Conservation (phyloP, 2,113 vertebrate species). For the Sporophila hypoxantha region DNA sequence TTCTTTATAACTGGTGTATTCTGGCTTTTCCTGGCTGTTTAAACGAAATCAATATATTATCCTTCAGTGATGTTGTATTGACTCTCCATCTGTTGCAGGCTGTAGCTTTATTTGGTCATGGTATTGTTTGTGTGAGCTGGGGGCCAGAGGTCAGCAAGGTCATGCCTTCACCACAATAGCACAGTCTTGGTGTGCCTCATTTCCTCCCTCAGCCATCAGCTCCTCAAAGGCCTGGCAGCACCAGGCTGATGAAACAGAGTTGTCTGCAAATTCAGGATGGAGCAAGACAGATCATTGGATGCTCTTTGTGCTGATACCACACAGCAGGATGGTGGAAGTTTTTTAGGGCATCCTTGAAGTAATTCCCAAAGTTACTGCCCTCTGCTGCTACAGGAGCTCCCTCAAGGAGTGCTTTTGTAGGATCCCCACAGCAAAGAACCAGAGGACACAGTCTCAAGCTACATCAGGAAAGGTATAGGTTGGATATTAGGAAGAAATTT, state of each 20-base stretch:
- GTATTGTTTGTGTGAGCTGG: not conserved
- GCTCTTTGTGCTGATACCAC: not conserved
- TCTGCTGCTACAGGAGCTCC: not conserved
- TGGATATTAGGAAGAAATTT: too few relatives aligned
- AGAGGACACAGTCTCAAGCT: too few relatives aligned
- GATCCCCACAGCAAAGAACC: not conserved
- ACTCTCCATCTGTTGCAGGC: constrained; percentile 22
- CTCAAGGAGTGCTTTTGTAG: not conserved
- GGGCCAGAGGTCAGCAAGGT: not conserved
- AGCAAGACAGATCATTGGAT: not conserved
- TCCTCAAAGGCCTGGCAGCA: not conserved
- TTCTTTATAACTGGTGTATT: not conserved
- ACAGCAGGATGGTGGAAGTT: not conserved
- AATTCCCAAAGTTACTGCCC: not conserved
- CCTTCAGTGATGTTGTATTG: constrained; percentile 10
- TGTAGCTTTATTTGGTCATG: constrained; percentile 6
- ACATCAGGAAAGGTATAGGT: too few relatives aligned
- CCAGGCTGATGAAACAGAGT: not conserved
- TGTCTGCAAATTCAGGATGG: not conserved
- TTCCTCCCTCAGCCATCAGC: not conserved
- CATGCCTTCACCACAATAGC: not conserved
- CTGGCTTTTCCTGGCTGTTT: not conserved
- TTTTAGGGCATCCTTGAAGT: not conserved
- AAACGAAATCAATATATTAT: constrained; percentile 36
- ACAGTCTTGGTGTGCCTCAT: not conserved